Evolutionary conservation across 2,888 invertebrate species (phyloP).

Genomic region (Drosophila neoperkinsi): DNA sequence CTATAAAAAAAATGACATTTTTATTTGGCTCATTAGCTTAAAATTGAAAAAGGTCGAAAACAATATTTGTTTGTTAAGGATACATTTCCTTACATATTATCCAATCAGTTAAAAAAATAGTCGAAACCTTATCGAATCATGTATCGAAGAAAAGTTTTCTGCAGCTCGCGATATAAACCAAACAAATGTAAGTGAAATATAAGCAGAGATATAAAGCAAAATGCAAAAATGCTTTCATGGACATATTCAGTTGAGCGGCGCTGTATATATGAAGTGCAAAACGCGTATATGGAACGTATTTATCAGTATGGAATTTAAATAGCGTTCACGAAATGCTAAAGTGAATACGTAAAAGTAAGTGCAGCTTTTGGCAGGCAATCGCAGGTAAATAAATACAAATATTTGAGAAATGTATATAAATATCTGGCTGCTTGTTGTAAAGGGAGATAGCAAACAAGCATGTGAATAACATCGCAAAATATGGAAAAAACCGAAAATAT

Average conservation of each 20-base stretch:
- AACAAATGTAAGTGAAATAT: background rate
- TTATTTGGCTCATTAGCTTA: background rate
- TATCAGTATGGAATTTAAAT: conserved; percentile 26
- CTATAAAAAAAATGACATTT: background rate
- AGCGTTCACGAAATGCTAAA: conserved; percentile 28
- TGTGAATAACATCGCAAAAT: conserved; percentile 4
- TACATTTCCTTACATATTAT: background rate
- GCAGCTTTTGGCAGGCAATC: conserved; percentile 29
- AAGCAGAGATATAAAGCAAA: background rate
- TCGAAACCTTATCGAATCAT: background rate
- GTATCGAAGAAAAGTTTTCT: background rate
- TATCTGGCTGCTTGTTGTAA: conserved; percentile 13
- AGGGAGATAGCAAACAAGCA: background rate
- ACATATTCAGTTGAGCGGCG: background rate
- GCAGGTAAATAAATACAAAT: conserved; percentile 25
- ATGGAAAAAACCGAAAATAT: conserved; percentile 4
- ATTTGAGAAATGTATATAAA: conserved; percentile 16
- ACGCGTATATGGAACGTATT: conserved; percentile 31
- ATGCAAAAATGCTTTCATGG: background rate
- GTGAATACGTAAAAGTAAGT: conserved; percentile 24
- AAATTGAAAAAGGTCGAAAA: background rate
- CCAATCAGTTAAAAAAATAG: background rate
- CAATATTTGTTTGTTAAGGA: background rate
- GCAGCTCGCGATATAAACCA: background rate
- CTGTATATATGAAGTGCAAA: conserved; percentile 10